Conservation (phyloP, 2,888 invertebrate species). For the Pristionchus arcanus region DNA sequence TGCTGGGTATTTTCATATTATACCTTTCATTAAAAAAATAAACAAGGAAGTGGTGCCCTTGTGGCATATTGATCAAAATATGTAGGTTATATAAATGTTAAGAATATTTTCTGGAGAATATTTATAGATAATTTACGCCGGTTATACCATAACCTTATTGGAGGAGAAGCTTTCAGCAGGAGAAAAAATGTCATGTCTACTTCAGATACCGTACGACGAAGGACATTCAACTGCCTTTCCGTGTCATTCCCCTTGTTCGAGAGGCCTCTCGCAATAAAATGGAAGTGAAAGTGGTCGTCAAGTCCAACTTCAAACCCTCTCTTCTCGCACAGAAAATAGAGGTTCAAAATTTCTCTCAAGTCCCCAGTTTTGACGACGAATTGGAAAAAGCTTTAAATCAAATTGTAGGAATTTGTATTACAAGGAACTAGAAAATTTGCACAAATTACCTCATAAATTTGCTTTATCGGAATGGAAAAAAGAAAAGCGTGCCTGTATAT, state of each 20-base stretch:
- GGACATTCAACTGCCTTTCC: slow-evolving; percentile 98
- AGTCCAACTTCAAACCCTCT: slow-evolving; percentile 99
- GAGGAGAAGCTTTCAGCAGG: neutral
- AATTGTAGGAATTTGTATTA: slow-evolving; percentile 80
- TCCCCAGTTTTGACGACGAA: neutral
- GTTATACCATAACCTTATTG: too few species aligned
- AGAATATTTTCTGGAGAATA: too few species aligned
- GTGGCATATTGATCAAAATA: too few species aligned
- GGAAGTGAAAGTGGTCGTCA: slow-evolving; percentile 98
- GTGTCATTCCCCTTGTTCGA: slow-evolving; percentile 97
- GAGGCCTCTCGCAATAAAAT: slow-evolving; percentile 99
- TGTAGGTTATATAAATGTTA: too few species aligned
- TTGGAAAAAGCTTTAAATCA: neutral
- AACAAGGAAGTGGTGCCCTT: too few species aligned
- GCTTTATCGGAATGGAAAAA: too few species aligned
- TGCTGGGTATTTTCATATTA: too few species aligned
- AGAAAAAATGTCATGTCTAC: too few species aligned
- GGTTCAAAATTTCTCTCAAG: slow-evolving; percentile 81
- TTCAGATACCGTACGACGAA: slow-evolving; percentile 96
- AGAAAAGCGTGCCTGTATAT: neutral
- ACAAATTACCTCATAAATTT: neutral
- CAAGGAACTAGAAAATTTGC: neutral
- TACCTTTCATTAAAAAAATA: too few species aligned
- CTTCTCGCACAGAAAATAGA: slow-evolving; percentile 98
- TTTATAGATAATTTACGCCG: too few species aligned